Evolutionary conservation across 2,888 invertebrate species (phyloP), one percentile per base, ranked within the genome.

Genomic region (Macrosiphum euphorbiae): DNA sequence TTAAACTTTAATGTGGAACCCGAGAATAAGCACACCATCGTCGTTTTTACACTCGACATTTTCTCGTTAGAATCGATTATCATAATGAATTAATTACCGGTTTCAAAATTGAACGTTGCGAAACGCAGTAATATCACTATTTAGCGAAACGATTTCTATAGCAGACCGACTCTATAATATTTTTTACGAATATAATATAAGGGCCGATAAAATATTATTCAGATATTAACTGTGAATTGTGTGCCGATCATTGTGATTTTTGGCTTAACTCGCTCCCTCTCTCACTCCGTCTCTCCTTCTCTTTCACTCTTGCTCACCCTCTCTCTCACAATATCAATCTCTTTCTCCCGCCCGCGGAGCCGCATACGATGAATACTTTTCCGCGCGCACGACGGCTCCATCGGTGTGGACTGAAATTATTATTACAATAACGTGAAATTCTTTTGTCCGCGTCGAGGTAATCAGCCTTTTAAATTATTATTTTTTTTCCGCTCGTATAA

Each of bases 401-500:
- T 11, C 20, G 78, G 78, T 28, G 47, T 7, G 47, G 86, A 55
- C 20, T 55, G n/a, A 24, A 67, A 78, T 90, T n/a, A 50, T 90
- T 52, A 67, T 90, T 90, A 50, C 67, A 90, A 78, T 90, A 90
- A 67, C 13, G 90, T 26, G 24, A 67, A 50, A 90, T 67, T 90
- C 67, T 50, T 90, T 90, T 90, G 90, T 90, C 67, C 84, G 35
- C 52, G 24, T 58, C 11, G 67, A 84, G 90, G 50, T 84, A 84
- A 84, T 90, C 90, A 52, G 52, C 52, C 47, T 67, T 35, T 89
- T 28, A 41, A 84, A 85, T 44, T 55, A 55, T 55, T 55, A 55
- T 50, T 87, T 88, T 90, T 90, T 67, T 67, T 52, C 26, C 16
- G 50, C 35, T 90, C 50, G 78, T 78, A 47, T 47, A 90, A 61